A percentile compares a stretch with the other conserved stretches of the same genome.
phyloP scores from a whole-genome alignment of 1,140 invertebrate genomes.

The Zaprionus inermis region DNA sequence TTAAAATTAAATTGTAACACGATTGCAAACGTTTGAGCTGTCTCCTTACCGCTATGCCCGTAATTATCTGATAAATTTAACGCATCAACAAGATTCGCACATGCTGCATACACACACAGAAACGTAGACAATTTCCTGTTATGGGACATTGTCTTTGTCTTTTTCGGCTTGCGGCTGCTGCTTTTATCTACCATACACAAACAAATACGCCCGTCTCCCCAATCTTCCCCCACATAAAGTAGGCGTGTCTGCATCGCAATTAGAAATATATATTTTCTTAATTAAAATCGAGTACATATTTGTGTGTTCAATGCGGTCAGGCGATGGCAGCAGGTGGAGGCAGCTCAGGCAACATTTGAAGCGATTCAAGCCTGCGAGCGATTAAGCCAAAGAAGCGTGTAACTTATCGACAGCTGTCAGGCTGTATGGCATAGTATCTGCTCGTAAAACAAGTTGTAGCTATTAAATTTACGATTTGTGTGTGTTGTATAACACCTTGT shows the following conservation, averaged over 20 bases:
- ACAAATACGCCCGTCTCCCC: too few relatives aligned
- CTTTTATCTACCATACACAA: slow-evolving; percentile 19
- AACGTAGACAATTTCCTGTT: slow-evolving; percentile 20
- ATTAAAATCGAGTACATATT: slow-evolving; percentile 39
- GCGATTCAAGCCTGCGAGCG: not conserved
- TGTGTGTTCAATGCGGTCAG: slow-evolving; percentile 1
- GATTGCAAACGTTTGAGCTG: not conserved
- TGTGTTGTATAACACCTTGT: not conserved
- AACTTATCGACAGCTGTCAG: not conserved
- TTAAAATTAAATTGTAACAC: slow-evolving; percentile 24
- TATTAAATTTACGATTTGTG: not conserved
- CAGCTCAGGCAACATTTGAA: not conserved
- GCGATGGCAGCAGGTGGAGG: not conserved
- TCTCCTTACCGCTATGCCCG: not conserved
- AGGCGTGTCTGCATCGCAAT: slow-evolving; percentile 10
- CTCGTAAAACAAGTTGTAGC: not conserved
- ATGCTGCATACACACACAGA: slow-evolving; percentile 19
- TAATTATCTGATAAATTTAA: slow-evolving; percentile 5
- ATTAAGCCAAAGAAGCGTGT: not conserved
- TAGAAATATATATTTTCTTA: slow-evolving; percentile 39
- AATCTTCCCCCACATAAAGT: not conserved
- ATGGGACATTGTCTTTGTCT: slow-evolving; percentile 32
- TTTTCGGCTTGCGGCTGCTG: slow-evolving; percentile 33
- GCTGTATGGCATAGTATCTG: not conserved
- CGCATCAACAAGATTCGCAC: slow-evolving; percentile 31